phyloP scores from a whole-genome alignment of 2,888 invertebrate species.

The Crocallis elinguaria region DNA sequence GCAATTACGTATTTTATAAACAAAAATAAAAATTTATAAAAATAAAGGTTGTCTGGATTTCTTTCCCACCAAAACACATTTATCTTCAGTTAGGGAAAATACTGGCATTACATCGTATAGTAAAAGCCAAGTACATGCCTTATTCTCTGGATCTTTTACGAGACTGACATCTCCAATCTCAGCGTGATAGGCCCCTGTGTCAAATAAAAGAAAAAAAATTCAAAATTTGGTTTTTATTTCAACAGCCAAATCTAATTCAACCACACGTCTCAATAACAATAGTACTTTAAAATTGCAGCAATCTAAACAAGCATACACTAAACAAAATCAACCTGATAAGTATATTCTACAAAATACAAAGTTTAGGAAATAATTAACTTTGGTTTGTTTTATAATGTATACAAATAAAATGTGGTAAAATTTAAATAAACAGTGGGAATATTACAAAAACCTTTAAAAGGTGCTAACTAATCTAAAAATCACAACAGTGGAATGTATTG shows the following conservation, averaged over 20 bases:
- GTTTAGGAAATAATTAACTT: constrained; percentile 49
- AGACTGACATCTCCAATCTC: too few relatives aligned
- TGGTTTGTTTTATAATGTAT: constrained; percentile 46
- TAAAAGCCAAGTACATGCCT: background rate
- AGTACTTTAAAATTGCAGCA: constrained; percentile 51
- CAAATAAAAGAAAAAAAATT: constrained; percentile 39
- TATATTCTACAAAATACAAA: constrained; percentile 37
- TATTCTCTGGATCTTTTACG: too few relatives aligned
- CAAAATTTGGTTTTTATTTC: constrained; percentile 65
- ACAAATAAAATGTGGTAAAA: constrained; percentile 45
- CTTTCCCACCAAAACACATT: too few relatives aligned
- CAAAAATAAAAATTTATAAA: too few relatives aligned
- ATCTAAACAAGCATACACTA: constrained; percentile 49
- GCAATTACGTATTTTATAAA: too few relatives aligned
- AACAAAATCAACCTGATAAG: constrained; percentile 47
- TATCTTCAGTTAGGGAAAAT: too few relatives aligned
- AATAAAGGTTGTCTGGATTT: too few relatives aligned
- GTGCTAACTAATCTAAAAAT: constrained; percentile 67
- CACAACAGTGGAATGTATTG: constrained; percentile 79
- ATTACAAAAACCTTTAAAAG: constrained; percentile 50
- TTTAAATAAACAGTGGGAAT: constrained; percentile 37
- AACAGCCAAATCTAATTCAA: constrained; percentile 71
- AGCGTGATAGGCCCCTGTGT: constrained; percentile 16
- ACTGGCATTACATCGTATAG: too few relatives aligned
- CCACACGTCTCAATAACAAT: constrained; percentile 54